phyloP scores from a whole-genome alignment of 2,888 invertebrate species.

The Tenthredo amoena region DNA sequence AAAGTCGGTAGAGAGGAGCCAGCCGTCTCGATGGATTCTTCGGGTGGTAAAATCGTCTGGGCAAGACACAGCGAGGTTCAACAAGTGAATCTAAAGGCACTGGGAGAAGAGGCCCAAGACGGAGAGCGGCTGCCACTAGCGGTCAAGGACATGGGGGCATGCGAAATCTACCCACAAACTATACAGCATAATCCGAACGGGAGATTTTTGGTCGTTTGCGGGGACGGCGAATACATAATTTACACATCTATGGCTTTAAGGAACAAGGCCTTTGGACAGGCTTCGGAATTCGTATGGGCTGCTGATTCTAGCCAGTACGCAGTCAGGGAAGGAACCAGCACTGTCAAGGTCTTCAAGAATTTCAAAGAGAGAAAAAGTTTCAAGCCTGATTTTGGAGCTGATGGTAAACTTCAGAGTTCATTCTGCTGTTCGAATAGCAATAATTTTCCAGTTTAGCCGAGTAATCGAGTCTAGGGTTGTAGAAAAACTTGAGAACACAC shows the following conservation, averaged over 20 bases:
- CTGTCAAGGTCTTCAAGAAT: constrained; percentile 97
- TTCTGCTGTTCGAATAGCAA: constrained; percentile 58
- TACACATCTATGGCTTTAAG: constrained; percentile 99
- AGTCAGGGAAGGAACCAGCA: constrained; percentile 92
- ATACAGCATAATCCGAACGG: constrained; percentile 99
- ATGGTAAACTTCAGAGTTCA: constrained; percentile 81
- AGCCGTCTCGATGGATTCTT: constrained; percentile 99
- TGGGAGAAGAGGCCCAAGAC: constrained; percentile 84
- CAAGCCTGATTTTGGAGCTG: constrained; percentile 96
- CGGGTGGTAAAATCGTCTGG: constrained; percentile 99
- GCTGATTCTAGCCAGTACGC: constrained; percentile 96
- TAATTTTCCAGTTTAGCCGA: not conserved
- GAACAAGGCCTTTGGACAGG: constrained; percentile 99
- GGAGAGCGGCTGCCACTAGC: constrained; percentile 87
- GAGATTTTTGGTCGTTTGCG: constrained; percentile 95
- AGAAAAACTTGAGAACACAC: not conserved
- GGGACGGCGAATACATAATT: constrained; percentile 99
- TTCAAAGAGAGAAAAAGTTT: constrained; percentile 98
- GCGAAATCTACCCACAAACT: constrained; percentile 99
- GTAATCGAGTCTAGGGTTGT: not conserved
- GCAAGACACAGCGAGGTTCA: constrained; percentile 99
- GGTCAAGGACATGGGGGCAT: constrained; percentile 99
- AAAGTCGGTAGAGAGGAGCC: constrained; percentile 99
- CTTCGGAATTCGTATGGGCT: constrained; percentile 99
- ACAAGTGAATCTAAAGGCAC: constrained; percentile 94